These are phyloP conservation scores for Lampris megalopsis DNA, from an alignment of 2,113 vertebrate genomes.

Conservation along the genomic window DNA sequence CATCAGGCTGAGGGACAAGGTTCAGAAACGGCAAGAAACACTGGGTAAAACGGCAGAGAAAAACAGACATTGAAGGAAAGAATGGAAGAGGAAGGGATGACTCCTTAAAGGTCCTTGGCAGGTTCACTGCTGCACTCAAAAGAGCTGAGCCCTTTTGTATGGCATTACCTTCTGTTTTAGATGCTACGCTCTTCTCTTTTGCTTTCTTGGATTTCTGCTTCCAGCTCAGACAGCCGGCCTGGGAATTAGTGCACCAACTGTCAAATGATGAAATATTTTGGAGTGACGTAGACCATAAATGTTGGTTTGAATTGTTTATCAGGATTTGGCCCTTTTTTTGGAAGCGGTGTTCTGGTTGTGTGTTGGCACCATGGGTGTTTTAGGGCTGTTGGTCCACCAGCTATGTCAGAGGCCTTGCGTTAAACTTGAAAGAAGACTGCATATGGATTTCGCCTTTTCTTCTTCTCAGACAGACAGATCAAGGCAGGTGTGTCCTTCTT, in stretches of 20 bases:
- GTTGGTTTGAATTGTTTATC: neutral
- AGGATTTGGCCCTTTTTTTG: neutral
- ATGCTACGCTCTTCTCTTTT: neutral
- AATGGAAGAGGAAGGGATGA: constrained; percentile 36
- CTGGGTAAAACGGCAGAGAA: neutral
- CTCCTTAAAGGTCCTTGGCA: too few relatives aligned
- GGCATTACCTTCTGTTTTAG: too few relatives aligned
- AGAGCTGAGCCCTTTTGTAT: too few relatives aligned
- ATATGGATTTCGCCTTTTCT: neutral
- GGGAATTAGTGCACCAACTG: constrained; percentile 25
- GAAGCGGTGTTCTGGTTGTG: neutral
- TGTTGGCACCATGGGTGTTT: too few relatives aligned
- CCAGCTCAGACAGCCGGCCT: constrained; percentile 26
- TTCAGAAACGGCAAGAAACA: neutral
- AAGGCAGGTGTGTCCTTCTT: neutral
- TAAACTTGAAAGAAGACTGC: neutral
- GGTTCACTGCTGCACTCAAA: too few relatives aligned
- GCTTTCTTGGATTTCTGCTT: constrained; percentile 37
- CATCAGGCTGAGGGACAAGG: neutral
- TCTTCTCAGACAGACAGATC: neutral
- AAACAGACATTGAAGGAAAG: constrained; percentile 32
- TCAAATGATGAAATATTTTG: constrained; percentile 10
- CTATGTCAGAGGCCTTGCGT: neutral
- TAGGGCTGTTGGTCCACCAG: too few relatives aligned
- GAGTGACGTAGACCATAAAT: constrained; percentile 21